A percentile compares a stretch with the other conserved stretches of the same genome.
phyloP scores from a whole-genome alignment of 2,797 vertebrate species.

The Periparus ater region DNA sequence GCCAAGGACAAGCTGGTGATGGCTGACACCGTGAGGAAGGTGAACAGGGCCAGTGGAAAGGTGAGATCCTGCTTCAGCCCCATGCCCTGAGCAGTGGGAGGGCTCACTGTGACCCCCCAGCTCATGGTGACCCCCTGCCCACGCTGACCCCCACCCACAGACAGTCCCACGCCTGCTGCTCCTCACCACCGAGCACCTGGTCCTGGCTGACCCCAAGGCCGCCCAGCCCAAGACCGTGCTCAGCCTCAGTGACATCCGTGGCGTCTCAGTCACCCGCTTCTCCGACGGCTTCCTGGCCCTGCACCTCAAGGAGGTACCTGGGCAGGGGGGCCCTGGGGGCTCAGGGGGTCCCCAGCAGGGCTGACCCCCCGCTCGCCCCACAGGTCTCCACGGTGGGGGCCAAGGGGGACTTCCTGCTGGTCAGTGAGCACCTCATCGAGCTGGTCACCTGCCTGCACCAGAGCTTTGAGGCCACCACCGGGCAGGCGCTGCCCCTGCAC shows the following conservation, averaged over 20 bases:
- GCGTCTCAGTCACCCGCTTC: slow-evolving; percentile 72
- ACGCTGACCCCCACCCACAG: not conserved
- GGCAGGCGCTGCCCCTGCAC: slow-evolving; percentile 60
- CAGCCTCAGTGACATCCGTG: slow-evolving; percentile 58
- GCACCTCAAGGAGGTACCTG: slow-evolving; percentile 75
- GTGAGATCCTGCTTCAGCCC: not conserved
- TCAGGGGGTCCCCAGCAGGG: fast-evolving
- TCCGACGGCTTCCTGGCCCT: slow-evolving; percentile 75
- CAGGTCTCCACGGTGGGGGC: slow-evolving; percentile 55
- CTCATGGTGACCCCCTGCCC: fast-evolving
- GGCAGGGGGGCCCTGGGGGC: not conserved
- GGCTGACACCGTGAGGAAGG: slow-evolving; percentile 73
- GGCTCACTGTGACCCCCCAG: not conserved
- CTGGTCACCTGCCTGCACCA: slow-evolving; percentile 71
- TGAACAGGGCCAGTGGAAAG: slow-evolving; percentile 79
- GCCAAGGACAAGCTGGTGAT: slow-evolving; percentile 73
- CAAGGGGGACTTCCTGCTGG: slow-evolving; percentile 77
- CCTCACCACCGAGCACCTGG: slow-evolving; percentile 72
- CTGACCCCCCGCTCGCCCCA: not conserved
- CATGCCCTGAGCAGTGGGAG: fast-evolving
- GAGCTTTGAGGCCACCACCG: slow-evolving; percentile 37
- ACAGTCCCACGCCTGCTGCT: slow-evolving; percentile 70
- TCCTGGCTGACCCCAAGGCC: slow-evolving; percentile 73
- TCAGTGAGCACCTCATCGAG: slow-evolving; percentile 76
- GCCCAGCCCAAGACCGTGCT: slow-evolving; percentile 71